These are phyloP conservation scores for Anticlea derivata DNA, from an alignment of 2,888 invertebrate genomes.

Conservation along the genomic window DNA sequence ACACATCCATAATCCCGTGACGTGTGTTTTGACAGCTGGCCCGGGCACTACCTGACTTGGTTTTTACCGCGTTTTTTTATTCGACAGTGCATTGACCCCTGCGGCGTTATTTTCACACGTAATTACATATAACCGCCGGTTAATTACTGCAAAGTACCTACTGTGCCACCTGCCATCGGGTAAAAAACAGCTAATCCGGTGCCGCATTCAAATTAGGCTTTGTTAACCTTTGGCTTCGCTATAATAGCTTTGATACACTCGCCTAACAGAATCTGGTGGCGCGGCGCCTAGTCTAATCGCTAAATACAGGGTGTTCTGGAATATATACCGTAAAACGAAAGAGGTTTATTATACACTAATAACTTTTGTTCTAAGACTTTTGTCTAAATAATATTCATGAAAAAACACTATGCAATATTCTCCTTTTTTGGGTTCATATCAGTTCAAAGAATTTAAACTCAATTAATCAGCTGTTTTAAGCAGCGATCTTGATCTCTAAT, in stretches of 20 bases:
- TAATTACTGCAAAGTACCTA: conserved; percentile 74
- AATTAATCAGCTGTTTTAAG: too few relatives aligned
- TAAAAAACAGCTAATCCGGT: conserved; percentile 66
- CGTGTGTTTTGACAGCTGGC: conserved; percentile 74
- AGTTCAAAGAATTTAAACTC: too few relatives aligned
- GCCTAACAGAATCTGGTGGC: conserved; percentile 2
- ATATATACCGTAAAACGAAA: too few relatives aligned
- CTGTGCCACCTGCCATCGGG: conserved; percentile 55
- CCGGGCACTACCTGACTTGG: conserved; percentile 50
- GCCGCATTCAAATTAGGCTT: conserved; percentile 65
- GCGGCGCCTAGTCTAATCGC: too few relatives aligned
- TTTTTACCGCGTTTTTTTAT: conserved; percentile 61
- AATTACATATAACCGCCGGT: conserved; percentile 73
- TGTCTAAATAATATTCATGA: too few relatives aligned
- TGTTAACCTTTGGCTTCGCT: conserved; percentile 59
- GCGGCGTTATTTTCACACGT: conserved; percentile 69
- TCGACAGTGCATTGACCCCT: conserved; percentile 61
- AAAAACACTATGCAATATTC: too few relatives aligned
- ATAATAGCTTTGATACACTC: too few relatives aligned
- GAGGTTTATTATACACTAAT: too few relatives aligned
- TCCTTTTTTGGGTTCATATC: too few relatives aligned
- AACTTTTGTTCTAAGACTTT: too few relatives aligned
- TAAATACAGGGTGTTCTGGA: too few relatives aligned
- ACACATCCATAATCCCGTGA: conserved; percentile 79
- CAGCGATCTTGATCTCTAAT: too few relatives aligned